These are phyloP conservation scores for Florisuga fusca DNA, from an alignment of 2,797 vertebrate genomes.

Conservation along the genomic window DNA sequence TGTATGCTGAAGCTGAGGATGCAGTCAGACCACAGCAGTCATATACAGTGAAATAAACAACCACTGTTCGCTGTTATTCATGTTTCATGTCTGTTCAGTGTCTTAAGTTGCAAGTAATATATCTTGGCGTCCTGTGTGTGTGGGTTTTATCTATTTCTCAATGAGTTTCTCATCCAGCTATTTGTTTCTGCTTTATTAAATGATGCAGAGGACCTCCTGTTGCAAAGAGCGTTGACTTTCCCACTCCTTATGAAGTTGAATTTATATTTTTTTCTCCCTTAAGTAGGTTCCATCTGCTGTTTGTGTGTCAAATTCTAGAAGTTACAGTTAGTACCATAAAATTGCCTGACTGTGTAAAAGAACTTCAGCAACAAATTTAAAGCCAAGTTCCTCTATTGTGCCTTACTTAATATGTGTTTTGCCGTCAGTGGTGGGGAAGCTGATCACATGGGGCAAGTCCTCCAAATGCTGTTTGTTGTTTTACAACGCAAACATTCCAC, in stretches of 20 bases:
- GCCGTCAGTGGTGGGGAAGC: slow-evolving; percentile 1
- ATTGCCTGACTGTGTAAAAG: slow-evolving; percentile 82
- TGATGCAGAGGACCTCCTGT: slow-evolving; percentile 58
- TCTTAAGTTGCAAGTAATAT: not conserved
- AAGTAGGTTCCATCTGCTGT: slow-evolving; percentile 80
- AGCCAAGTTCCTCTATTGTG: slow-evolving; percentile 59
- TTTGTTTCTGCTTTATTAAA: slow-evolving; percentile 64
- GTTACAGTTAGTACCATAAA: slow-evolving; percentile 86
- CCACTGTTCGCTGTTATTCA: not conserved
- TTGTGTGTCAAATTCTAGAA: slow-evolving; percentile 80
- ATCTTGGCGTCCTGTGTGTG: not conserved
- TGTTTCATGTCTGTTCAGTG: not conserved
- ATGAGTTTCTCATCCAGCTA: not conserved
- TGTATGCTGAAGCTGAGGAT: not conserved
- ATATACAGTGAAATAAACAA: not conserved
- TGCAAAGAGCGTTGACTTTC: slow-evolving; percentile 65
- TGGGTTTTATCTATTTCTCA: slow-evolving; percentile 40
- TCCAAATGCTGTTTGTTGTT: slow-evolving; percentile 52
- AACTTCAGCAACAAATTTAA: slow-evolving; percentile 66
- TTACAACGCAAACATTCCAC: slow-evolving; percentile 24
- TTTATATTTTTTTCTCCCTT: slow-evolving; percentile 83
- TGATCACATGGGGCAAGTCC: not conserved
- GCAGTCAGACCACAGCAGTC: not conserved
- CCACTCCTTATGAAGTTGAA: slow-evolving; percentile 70
- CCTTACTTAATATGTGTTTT: slow-evolving; percentile 51